Conservation (phyloP, 2,888 invertebrate genomes). For the Stramonita haemastoma region DNA sequence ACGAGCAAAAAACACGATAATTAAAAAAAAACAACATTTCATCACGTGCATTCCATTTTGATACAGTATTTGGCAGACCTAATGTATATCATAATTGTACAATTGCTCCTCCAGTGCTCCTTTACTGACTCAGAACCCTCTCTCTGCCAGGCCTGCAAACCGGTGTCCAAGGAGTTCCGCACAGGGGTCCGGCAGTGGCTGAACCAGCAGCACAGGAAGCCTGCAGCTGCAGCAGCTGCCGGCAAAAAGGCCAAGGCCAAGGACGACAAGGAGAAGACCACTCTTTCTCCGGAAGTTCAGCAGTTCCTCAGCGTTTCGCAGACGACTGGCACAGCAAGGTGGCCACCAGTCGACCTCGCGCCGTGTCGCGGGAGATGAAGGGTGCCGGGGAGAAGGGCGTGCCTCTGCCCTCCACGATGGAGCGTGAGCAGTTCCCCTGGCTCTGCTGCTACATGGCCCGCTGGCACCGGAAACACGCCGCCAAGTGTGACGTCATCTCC, state of each 20-base stretch:
- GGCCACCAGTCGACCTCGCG: not conserved
- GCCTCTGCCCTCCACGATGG: not conserved
- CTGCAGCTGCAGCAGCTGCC: not conserved
- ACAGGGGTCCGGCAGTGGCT: not conserved
- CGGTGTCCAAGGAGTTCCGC: constrained; percentile 12
- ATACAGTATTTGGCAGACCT: no score
- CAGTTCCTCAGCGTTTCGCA: not conserved
- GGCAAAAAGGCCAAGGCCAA: not conserved
- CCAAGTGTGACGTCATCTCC: constrained; percentile 1
- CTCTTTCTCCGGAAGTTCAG: not conserved
- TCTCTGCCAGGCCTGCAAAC: constrained; percentile 31
- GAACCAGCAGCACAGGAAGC: not conserved
- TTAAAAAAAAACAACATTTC: no score
- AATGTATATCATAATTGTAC: no score
- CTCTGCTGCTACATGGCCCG: constrained; percentile 22
- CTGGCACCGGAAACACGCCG: constrained; percentile 22
- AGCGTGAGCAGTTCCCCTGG: not conserved
- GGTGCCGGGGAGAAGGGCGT: not conserved
- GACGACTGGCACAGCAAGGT: constrained; percentile 11
- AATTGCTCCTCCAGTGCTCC: no score
- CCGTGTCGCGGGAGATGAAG: constrained; percentile 22
- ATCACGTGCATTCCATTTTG: no score
- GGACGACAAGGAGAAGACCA: constrained; percentile 28
- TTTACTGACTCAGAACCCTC: no score
- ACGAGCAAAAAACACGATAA: no score